Percentiles rank a stretch among this genome's conserved stretches.
Evolutionary conservation across 2,888 invertebrate genomes (phyloP).

Genomic region (Scotopteryx bipunctaria): DNA sequence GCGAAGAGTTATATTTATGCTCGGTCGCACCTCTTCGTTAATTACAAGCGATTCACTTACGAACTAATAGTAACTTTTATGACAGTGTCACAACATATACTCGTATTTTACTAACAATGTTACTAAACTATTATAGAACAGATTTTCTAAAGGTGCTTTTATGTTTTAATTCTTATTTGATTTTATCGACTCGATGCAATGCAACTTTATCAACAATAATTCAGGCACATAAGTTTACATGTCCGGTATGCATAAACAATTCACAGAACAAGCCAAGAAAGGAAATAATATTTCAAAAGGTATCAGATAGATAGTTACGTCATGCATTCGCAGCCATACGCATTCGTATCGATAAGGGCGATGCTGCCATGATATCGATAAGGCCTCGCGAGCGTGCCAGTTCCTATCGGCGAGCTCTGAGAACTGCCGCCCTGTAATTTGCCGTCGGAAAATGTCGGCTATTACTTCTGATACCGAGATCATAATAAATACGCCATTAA

Average conservation of each 20-base stretch:
- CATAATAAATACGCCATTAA: constrained; percentile 84
- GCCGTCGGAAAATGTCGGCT: constrained; percentile 81
- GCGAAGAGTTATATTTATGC: constrained; percentile 69
- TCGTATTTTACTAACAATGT: constrained; percentile 48
- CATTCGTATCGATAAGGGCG: constrained; percentile 59
- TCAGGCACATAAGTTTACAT: constrained; percentile 23
- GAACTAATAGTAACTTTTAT: constrained; percentile 62
- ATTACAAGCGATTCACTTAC: constrained; percentile 73
- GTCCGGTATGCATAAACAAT: constrained; percentile 38
- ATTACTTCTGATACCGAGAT: constrained; percentile 82
- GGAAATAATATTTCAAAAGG: constrained; percentile 61
- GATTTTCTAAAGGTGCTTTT: too few species aligned
- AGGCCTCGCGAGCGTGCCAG: constrained; percentile 49
- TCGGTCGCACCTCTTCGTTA: constrained; percentile 69
- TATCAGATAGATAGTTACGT: constrained; percentile 58
- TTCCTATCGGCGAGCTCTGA: constrained; percentile 68
- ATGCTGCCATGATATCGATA: constrained; percentile 64
- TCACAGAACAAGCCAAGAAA: constrained; percentile 46
- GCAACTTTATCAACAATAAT: constrained; percentile 6
- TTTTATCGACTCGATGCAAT: constrained; percentile 3
- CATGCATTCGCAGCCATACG: constrained; percentile 54
- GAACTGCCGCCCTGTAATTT: constrained; percentile 81
- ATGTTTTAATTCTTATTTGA: not conserved
- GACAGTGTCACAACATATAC: too few species aligned
- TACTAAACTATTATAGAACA: not conserved